phyloP scores from a whole-genome alignment of 2,888 invertebrate species.

The Mamestra brassicae region DNA sequence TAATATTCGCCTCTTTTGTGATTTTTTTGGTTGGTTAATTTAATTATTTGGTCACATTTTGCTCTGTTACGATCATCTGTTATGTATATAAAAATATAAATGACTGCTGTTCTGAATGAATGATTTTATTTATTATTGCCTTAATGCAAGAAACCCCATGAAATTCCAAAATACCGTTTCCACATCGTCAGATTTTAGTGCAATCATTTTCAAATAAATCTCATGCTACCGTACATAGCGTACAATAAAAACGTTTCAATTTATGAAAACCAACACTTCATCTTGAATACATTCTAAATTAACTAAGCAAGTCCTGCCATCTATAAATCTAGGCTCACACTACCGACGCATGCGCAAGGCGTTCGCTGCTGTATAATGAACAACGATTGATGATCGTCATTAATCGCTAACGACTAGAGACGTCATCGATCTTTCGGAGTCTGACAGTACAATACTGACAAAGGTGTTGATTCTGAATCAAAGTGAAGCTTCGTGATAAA shows the following conservation, averaged over 20 bases:
- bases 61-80: no score
- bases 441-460: constrained; percentile 37
- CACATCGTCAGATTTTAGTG: no score
- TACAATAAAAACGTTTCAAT: neutral
- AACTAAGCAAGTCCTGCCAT: constrained; percentile 20
- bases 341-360: constrained; percentile 1
- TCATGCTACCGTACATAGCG: no score
- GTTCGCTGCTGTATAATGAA: constrained; percentile 13
- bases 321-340: constrained; percentile 19
- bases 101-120: no score
- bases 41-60: no score
- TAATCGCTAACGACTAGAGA: constrained; percentile 9
- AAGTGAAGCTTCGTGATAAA: constrained; percentile 5
- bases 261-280: neutral
- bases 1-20: no score
- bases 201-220: no score
- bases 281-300: no score
- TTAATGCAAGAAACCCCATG: neutral
- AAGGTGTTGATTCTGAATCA: constrained; percentile 13
- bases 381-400: constrained; percentile 28
- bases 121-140: no score
- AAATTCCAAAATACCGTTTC: neutral
- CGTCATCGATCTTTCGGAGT: constrained; percentile 14
- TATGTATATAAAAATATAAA: no score
- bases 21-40: no score